phyloP scores from a whole-genome alignment of 2,888 invertebrate genomes.

The Pimpla rufipes region DNA sequence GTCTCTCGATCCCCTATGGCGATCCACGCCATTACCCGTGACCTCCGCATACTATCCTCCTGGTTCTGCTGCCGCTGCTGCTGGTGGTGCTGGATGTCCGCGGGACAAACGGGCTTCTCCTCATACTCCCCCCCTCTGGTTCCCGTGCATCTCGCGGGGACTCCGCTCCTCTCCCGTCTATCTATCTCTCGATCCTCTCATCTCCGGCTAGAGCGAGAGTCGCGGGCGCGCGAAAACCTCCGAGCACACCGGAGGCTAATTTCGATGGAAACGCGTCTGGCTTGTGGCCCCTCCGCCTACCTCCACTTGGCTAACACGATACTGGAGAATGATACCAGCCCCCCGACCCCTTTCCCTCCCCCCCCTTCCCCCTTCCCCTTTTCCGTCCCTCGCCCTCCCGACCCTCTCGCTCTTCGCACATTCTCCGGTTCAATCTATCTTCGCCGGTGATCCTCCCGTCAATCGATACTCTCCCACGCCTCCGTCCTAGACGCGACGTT shows the following conservation, averaged over 20 bases:
- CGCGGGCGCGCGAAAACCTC: constrained; percentile 41
- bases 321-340: constrained; percentile 15
- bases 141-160: constrained; percentile 34
- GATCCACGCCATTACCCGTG: constrained; percentile 78
- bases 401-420: background rate
- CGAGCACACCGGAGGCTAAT: constrained; percentile 65
- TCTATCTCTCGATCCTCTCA: constrained; percentile 54
- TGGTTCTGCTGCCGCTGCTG: constrained; percentile 21
- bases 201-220: constrained; percentile 37
- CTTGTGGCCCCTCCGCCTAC: background rate
- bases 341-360: background rate
- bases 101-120: constrained; percentile 48
- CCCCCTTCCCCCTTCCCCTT: background rate
- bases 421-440: background rate
- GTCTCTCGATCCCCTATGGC: constrained; percentile 63
- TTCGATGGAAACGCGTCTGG: constrained; percentile 60
- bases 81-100: constrained; percentile 42
- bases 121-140: constrained; percentile 7
- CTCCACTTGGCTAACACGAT: constrained; percentile 41
- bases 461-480: background rate
- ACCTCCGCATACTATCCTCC: constrained; percentile 71
- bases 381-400: background rate
- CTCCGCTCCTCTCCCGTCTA: constrained; percentile 3
- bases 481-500: background rate
- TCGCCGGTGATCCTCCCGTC: background rate